A percentile compares a stretch with the other conserved stretches of the same genome.
Conservation (phyloP, 2,888 invertebrate species). For the Oeneis ivallda region DNA sequence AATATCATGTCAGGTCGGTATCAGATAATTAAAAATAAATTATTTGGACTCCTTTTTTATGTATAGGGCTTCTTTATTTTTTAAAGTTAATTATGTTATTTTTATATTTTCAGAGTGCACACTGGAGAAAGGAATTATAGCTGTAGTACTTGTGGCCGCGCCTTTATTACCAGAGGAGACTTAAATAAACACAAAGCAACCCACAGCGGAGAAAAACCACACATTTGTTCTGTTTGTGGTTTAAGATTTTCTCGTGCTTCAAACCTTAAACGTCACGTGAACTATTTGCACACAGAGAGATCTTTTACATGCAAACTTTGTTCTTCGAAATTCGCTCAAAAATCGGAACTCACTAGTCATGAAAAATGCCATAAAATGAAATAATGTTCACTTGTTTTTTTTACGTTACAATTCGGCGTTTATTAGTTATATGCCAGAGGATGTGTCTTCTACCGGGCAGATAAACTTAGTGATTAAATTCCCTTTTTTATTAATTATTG, state of each 20-base stretch:
- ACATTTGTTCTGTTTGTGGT: slow-evolving; percentile 69
- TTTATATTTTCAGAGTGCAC: slow-evolving; percentile 60
- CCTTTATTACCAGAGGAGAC: slow-evolving; percentile 73
- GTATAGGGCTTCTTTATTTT: too few species aligned
- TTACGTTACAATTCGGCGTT: too few species aligned
- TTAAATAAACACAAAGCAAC: slow-evolving; percentile 69
- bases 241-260: slow-evolving; percentile 64
- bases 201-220: slow-evolving; percentile 67
- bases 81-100: background rate
- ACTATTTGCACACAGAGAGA: slow-evolving; percentile 53
- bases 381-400: too few species aligned
- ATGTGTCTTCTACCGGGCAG: too few species aligned
- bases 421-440: too few species aligned
- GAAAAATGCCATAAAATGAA: slow-evolving; percentile 45
- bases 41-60: too few species aligned
- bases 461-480: too few species aligned
- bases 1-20: slow-evolving; percentile 69
- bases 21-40: background rate
- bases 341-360: slow-evolving; percentile 56
- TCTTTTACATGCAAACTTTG: slow-evolving; percentile 52
- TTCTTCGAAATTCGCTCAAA: slow-evolving; percentile 51
- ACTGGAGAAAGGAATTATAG: slow-evolving; percentile 76
- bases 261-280: slow-evolving; percentile 70
- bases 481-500: too few species aligned
- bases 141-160: slow-evolving; percentile 65